Percentiles rank a stretch among this genome's conserved stretches.
Evolutionary conservation across 1,140 invertebrate genomes (phyloP).

Genomic region (Pseudomyrmex dendroicus): DNA sequence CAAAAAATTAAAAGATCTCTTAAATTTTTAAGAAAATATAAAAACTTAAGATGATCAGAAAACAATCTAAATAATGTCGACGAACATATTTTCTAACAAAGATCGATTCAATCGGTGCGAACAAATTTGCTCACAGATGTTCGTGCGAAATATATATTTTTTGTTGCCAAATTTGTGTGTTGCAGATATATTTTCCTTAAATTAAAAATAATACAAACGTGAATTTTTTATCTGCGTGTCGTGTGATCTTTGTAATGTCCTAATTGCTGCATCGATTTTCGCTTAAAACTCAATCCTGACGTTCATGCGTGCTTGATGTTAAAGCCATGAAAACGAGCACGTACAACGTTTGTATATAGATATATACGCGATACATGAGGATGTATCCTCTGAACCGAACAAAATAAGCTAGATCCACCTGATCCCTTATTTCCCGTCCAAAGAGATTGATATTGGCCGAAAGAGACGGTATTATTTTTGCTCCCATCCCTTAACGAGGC

Average conservation of each 20-base stretch:
- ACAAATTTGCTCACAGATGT: no score
- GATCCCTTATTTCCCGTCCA: slow-evolving; percentile 61
- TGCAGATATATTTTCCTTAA: neutral
- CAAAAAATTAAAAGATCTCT: no score
- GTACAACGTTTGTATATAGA: slow-evolving; percentile 15
- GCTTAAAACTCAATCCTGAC: slow-evolving; percentile 27
- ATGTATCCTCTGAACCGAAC: slow-evolving; percentile 33
- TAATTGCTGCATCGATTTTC: slow-evolving; percentile 67
- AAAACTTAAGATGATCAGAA: no score
- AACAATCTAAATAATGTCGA: no score
- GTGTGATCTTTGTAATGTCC: slow-evolving; percentile 24
- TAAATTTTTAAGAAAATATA: no score
- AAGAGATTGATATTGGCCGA: slow-evolving; percentile 63
- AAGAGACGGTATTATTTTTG: slow-evolving; percentile 57
- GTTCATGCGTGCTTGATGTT: slow-evolving; percentile 35
- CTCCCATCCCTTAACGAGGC: slow-evolving; percentile 43
- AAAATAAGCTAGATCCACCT: slow-evolving; percentile 63
- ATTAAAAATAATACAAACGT: neutral
- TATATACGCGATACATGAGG: neutral
- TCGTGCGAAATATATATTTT: no score
- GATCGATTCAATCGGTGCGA: no score
- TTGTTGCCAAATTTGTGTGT: no score
- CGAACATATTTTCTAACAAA: no score
- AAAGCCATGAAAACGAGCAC: slow-evolving; percentile 48
- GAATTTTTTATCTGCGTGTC: neutral